Evolutionary conservation across 2,888 invertebrate genomes (phyloP).

Genomic region (Ephialtes manifestator): DNA sequence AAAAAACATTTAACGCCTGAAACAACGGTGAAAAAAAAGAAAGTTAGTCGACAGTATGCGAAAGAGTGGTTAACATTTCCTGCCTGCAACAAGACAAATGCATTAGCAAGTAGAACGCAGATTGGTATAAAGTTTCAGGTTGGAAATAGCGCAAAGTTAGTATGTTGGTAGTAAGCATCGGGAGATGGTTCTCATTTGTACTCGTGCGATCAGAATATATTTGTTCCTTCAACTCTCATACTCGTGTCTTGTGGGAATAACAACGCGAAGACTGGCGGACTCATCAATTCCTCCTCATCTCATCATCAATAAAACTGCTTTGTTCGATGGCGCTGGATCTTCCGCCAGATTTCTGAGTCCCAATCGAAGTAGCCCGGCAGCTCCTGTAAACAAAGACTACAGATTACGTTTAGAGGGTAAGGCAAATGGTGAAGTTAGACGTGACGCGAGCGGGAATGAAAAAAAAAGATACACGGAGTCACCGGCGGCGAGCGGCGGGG

Average conservation of each 20-base stretch:
- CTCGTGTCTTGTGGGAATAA: constrained; percentile 36
- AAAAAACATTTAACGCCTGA: background rate
- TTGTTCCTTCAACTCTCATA: constrained; percentile 41
- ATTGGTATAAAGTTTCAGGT: constrained; percentile 72
- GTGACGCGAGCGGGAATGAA: background rate
- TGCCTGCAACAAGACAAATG: constrained; percentile 76
- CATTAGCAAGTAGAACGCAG: constrained; percentile 71
- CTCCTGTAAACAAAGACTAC: constrained; percentile 6
- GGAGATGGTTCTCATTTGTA: constrained; percentile 36
- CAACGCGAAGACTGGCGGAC: background rate
- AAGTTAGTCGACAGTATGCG: constrained; percentile 15
- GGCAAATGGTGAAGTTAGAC: background rate
- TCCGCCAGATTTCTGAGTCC: background rate
- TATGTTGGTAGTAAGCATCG: background rate
- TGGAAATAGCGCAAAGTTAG: constrained; percentile 33
- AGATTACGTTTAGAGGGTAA: constrained; percentile 12
- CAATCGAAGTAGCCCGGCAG: background rate
- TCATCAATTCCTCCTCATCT: background rate
- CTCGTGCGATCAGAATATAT: constrained; percentile 5
- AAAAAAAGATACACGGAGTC: background rate
- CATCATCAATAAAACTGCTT: background rate
- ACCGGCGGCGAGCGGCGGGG: background rate
- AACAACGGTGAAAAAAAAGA: background rate
- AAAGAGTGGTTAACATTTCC: constrained; percentile 72
- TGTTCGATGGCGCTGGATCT: background rate